Conservation (phyloP, 2,113 vertebrate species). For the Eudyptes chrysolophus region DNA sequence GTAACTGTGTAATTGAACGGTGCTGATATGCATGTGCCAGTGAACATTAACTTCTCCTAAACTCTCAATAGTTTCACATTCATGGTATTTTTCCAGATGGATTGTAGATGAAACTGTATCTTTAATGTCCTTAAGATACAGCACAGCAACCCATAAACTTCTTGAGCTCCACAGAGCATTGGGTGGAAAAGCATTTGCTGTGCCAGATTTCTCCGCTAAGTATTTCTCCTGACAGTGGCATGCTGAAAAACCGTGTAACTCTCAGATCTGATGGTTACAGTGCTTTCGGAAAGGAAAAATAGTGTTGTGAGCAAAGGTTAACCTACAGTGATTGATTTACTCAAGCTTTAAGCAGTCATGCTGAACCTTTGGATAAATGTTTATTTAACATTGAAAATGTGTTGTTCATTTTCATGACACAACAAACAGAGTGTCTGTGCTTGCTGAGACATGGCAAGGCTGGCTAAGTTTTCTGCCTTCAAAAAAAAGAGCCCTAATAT, state of each 20-base stretch:
- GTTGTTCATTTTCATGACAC: constrained; percentile 19
- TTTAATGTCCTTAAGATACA: constrained; percentile 54
- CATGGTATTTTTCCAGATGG: constrained; percentile 49
- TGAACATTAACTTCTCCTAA: constrained; percentile 32
- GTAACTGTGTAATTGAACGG: constrained; percentile 35
- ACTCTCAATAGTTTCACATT: constrained; percentile 11
- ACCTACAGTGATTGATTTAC: constrained; percentile 43
- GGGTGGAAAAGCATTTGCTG: constrained; percentile 33
- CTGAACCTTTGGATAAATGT: constrained; percentile 40
- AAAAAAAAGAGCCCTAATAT: not conserved
- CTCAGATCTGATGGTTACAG: not conserved
- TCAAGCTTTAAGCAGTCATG: not conserved
- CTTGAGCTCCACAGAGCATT: not conserved
- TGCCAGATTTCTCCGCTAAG: constrained; percentile 47
- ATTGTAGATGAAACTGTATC: constrained; percentile 49
- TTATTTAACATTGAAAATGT: constrained; percentile 33
- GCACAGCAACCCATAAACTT: constrained; percentile 32
- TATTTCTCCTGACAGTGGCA: constrained; percentile 47
- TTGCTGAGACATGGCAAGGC: not conserved
- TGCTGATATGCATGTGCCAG: constrained; percentile 14
- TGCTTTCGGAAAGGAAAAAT: not conserved
- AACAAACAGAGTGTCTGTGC: constrained; percentile 14
- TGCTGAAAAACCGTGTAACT: constrained; percentile 33
- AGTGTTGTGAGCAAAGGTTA: constrained; percentile 17
- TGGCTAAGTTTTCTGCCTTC: not conserved